Evolutionary conservation across 2,113 vertebrate species (phyloP).

Genomic region (Scatophagus argus): DNA sequence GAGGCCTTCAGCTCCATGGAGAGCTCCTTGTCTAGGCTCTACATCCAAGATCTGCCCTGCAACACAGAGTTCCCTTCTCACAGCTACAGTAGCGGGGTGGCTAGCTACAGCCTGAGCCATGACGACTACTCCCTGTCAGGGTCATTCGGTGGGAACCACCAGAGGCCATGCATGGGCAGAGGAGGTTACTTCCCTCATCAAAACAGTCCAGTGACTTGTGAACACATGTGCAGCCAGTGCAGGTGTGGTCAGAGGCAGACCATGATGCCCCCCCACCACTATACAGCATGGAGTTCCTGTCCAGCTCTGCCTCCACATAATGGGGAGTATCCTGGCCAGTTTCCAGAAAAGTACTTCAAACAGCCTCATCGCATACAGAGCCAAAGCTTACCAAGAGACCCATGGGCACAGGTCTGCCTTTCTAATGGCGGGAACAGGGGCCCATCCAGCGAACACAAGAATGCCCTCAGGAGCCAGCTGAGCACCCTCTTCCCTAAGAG

Average conservation of each 20-base stretch:
- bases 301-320: slow-evolving; percentile 37
- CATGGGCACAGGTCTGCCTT: slow-evolving; percentile 2
- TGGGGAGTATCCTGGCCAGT: background rate
- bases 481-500: slow-evolving; percentile 79
- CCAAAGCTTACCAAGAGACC: slow-evolving; percentile 40
- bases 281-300: slow-evolving; percentile 58
- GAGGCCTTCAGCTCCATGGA: slow-evolving; percentile 78
- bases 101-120: slow-evolving; percentile 40
- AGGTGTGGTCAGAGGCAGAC: slow-evolving; percentile 39
- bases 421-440: background rate
- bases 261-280: background rate
- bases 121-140: background rate
- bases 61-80: slow-evolving; percentile 6
- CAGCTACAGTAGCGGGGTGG: slow-evolving; percentile 73
- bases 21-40: slow-evolving; percentile 58
- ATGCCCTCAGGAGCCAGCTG: slow-evolving; percentile 71
- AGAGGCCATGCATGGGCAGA: background rate
- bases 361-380: slow-evolving; percentile 8
- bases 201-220: background rate
- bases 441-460: slow-evolving; percentile 48
- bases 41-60: slow-evolving; percentile 56
- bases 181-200: rapidly evolving
- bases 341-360: slow-evolving; percentile 23
- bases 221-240: slow-evolving; percentile 27
- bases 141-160: background rate